Percentiles rank a stretch among this genome's conserved stretches.
Evolutionary conservation across 2,113 vertebrate genomes (phyloP).

Genomic region (Clarias macrocephalus): DNA sequence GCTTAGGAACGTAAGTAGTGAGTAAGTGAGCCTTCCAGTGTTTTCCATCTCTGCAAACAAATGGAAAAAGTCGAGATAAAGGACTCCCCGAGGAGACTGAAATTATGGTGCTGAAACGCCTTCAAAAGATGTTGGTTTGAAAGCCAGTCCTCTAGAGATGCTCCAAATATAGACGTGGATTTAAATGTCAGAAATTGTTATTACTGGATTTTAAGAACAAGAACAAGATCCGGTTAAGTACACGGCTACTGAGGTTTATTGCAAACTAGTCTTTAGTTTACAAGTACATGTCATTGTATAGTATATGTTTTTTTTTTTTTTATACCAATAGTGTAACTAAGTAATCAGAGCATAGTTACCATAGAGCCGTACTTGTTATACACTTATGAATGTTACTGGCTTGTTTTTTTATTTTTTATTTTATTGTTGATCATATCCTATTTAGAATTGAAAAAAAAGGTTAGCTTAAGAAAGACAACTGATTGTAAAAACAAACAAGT

Average conservation of each 20-base stretch:
- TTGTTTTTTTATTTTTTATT: neutral
- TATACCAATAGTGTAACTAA: neutral
- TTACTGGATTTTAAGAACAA: neutral
- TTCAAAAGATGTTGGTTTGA: neutral
- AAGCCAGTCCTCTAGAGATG: neutral
- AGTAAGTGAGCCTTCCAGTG: neutral
- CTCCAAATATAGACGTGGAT: neutral
- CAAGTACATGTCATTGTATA: neutral
- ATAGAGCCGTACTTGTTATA: neutral
- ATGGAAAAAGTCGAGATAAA: neutral
- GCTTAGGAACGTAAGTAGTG: neutral
- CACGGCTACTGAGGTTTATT: neutral
- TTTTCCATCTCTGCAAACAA: neutral
- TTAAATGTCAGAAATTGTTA: neutral
- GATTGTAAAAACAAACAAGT: neutral
- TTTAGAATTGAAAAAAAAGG: neutral
- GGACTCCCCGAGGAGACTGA: neutral
- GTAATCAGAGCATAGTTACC: neutral
- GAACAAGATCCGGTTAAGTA: neutral
- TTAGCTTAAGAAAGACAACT: slow-evolving; percentile 11
- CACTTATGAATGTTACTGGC: slow-evolving; percentile 25
- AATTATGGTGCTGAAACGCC: neutral
- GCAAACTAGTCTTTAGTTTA: neutral
- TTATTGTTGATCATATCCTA: neutral
- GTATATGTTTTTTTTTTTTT: neutral